Conservation (phyloP, 2,113 vertebrate genomes). For the Gymnogyps californianus region DNA sequence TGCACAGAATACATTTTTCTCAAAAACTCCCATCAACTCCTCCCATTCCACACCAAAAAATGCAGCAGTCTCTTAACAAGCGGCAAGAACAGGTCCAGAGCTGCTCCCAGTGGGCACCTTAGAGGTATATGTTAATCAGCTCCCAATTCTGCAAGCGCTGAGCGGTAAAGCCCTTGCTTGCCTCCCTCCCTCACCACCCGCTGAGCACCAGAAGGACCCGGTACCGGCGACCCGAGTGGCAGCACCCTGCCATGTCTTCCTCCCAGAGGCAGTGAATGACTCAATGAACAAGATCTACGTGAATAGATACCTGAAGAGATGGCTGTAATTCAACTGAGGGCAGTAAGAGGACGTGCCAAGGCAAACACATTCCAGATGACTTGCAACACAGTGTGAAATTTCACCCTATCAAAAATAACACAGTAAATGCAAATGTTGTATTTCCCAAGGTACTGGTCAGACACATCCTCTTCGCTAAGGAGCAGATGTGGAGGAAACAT, state of each 20-base stretch:
- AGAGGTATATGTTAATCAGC: background rate
- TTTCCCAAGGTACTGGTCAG: background rate
- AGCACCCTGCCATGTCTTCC: background rate
- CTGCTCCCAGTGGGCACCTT: background rate
- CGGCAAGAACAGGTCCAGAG: background rate
- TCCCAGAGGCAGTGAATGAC: background rate
- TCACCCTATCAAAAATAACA: conserved; percentile 14
- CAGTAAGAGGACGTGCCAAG: conserved; percentile 1
- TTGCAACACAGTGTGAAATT: conserved; percentile 40
- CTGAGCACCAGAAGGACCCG: fast-evolving
- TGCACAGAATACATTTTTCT: background rate
- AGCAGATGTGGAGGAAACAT: fast-evolving
- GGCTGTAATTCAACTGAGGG: background rate
- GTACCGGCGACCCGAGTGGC: fast-evolving
- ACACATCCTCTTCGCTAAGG: background rate
- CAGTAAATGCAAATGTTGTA: background rate
- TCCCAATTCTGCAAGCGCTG: background rate
- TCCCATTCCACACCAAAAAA: background rate
- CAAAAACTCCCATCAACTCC: background rate
- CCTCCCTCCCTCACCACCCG: fast-evolving
- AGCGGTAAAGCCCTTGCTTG: background rate
- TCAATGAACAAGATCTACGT: background rate
- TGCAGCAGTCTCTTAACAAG: background rate
- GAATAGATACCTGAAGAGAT: background rate
- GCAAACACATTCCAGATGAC: conserved; percentile 39